phyloP scores from a whole-genome alignment of 2,113 vertebrate species.

The Xyrauchen texanus region DNA sequence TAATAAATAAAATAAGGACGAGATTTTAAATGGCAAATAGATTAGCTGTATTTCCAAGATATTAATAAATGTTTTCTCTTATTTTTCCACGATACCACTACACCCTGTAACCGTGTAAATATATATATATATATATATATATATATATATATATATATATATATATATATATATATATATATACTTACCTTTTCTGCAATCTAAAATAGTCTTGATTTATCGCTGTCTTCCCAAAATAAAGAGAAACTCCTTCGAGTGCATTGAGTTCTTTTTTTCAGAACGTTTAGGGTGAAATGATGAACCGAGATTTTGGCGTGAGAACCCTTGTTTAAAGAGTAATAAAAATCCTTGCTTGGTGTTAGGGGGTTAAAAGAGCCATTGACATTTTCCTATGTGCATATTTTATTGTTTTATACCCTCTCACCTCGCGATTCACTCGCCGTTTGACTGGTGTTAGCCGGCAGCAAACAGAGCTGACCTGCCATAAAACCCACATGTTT shows the following conservation, averaged over 20 bases:
- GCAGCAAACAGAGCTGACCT: conserved; percentile 80
- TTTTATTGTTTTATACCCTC: conserved; percentile 82
- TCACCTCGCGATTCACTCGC: conserved; percentile 74
- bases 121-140: too few relatives aligned
- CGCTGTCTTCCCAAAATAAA: conserved; percentile 22
- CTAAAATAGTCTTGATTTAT: background rate
- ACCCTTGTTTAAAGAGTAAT: conserved; percentile 51
- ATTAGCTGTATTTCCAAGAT: background rate
- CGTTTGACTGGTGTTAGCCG: conserved; percentile 79
- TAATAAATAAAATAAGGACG: background rate
- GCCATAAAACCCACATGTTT: conserved; percentile 71
- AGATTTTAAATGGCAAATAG: background rate
- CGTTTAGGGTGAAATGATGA: conserved; percentile 39
- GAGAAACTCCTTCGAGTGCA: conserved; percentile 59
- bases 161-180: too few relatives aligned
- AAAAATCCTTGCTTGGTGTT: conserved; percentile 61
- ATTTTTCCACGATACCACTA: background rate
- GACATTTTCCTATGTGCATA: conserved; percentile 69
- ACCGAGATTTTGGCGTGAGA: conserved; percentile 34
- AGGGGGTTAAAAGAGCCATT: conserved; percentile 63
- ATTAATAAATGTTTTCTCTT: too few relatives aligned
- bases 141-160: too few relatives aligned
- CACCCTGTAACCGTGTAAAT: too few relatives aligned
- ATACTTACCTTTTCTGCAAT: conserved; percentile 26
- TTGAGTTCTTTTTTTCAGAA: conserved; percentile 26